Conservation (phyloP, 2,797 vertebrate genomes). For the Rhabdophis nuchalis region DNA sequence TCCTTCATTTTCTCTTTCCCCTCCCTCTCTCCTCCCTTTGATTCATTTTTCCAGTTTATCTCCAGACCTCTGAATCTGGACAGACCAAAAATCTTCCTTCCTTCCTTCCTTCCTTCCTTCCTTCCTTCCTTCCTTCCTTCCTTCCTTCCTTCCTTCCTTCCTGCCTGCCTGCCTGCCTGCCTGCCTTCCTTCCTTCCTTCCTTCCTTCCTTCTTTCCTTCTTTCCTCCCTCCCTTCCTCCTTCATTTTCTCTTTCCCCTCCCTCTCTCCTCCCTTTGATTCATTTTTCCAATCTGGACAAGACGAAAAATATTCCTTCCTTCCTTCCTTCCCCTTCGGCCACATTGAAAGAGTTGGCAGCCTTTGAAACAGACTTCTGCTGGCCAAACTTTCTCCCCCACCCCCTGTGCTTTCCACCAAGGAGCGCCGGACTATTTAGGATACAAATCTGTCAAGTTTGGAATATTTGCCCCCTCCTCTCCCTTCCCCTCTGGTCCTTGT, state of each 20-base stretch:
- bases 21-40: too few species aligned
- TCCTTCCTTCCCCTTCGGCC: not conserved
- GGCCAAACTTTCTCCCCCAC: slow-evolving; percentile 30
- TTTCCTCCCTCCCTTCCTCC: not conserved
- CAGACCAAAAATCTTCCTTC: too few species aligned
- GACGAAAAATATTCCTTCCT: not conserved
- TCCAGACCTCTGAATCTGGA: too few species aligned
- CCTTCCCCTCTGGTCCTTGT: not conserved
- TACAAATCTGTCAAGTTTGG: slow-evolving; percentile 76
- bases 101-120: too few species aligned
- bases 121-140: too few species aligned
- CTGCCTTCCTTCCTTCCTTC: not conserved
- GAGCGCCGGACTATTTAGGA: slow-evolving; percentile 67
- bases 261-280: not conserved
- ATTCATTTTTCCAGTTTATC: too few species aligned
- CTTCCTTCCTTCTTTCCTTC: not conserved
- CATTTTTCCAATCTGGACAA: not conserved
- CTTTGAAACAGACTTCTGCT: slow-evolving; percentile 16
- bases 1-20: too few species aligned
- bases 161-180: too few species aligned
- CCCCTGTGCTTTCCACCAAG: slow-evolving; percentile 41
- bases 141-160: too few species aligned
- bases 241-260: too few species aligned
- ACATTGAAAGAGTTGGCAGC: slow-evolving; percentile 16
- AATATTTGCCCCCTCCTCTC: slow-evolving; percentile 60